These are phyloP conservation scores for Plagodis dolabraria DNA, from an alignment of 2,888 invertebrate genomes.

Conservation along the genomic window DNA sequence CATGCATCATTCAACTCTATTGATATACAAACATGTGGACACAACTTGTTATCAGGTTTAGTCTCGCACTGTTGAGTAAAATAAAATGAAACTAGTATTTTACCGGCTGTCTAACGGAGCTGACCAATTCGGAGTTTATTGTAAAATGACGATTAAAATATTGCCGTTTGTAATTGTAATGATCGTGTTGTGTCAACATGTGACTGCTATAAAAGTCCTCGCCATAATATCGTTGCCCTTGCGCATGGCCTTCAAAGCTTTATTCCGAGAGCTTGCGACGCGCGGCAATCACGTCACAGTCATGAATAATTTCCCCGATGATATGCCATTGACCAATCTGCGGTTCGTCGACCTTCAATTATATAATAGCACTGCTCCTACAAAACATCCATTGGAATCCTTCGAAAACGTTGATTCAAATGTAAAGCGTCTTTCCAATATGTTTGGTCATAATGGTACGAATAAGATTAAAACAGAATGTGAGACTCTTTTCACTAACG, in stretches of 20 bases:
- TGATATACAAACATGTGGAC: not conserved
- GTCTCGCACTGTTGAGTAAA: not conserved
- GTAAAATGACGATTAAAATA: slow-evolving; percentile 10
- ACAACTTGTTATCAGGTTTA: too few relatives aligned
- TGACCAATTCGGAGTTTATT: not conserved
- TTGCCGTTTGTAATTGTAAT: slow-evolving; percentile 33
- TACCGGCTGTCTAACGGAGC: not conserved
- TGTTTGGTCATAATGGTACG: slow-evolving; percentile 37
- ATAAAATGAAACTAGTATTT: not conserved
- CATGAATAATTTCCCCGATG: slow-evolving; percentile 82
- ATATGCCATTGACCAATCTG: slow-evolving; percentile 70
- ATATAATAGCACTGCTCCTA: slow-evolving; percentile 16
- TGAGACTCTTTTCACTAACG: slow-evolving; percentile 51
- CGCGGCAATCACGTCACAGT: slow-evolving; percentile 86
- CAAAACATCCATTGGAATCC: slow-evolving; percentile 20
- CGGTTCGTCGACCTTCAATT: slow-evolving; percentile 74
- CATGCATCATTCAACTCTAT: slow-evolving; percentile 5
- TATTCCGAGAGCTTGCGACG: slow-evolving; percentile 80
- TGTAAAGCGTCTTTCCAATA: slow-evolving; percentile 39
- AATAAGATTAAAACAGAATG: slow-evolving; percentile 48
- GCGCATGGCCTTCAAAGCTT: slow-evolving; percentile 79
- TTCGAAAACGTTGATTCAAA: slow-evolving; percentile 41
- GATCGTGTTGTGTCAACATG: too few relatives aligned
- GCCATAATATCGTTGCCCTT: too few relatives aligned
- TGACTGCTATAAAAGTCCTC: too few relatives aligned